Percentiles rank a stretch among this genome's conserved stretches.
These are phyloP conservation scores for Heliconius melpomene DNA, from an alignment of 1,140 invertebrate species.

Conservation along the genomic window DNA sequence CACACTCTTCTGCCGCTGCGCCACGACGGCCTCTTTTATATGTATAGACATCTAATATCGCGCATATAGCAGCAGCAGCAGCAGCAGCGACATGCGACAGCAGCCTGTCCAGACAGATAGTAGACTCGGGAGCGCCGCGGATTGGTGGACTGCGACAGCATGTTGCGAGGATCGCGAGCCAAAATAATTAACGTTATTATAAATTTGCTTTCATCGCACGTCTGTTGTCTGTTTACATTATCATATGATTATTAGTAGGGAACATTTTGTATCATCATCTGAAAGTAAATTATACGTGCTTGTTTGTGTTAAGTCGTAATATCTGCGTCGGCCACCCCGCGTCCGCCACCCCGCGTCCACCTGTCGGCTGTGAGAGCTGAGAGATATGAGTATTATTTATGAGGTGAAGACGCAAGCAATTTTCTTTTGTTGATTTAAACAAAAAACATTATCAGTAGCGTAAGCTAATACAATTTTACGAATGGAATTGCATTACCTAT, in stretches of 20 bases:
- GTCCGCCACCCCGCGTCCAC: neutral
- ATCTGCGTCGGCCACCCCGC: neutral
- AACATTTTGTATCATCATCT: neutral
- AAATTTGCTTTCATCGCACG: slow-evolving; percentile 15
- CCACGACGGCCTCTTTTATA: no score
- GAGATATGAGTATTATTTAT: no score
- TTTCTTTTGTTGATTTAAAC: slow-evolving; percentile 8
- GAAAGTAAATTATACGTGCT: no score
- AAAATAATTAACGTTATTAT: slow-evolving; percentile 27
- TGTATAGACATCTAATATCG: no score
- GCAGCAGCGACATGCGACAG: no score
- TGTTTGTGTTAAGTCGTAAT: no score
- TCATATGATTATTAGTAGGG: slow-evolving; percentile 13
- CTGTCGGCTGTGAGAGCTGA: neutral
- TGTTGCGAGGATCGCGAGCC: slow-evolving; percentile 9
- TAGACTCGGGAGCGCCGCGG: neutral
- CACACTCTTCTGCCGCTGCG: no score
- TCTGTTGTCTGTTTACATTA: slow-evolving; percentile 28
- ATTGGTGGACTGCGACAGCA: neutral
- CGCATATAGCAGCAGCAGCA: no score
- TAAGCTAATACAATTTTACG: neutral
- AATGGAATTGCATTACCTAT: no score
- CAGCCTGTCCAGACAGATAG: no score
- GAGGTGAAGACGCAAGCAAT: neutral
- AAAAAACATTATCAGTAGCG: neutral